Base-by-base conservation (phyloP, 2,113 vertebrate species). In the Circaetus cinerascens region DNA sequence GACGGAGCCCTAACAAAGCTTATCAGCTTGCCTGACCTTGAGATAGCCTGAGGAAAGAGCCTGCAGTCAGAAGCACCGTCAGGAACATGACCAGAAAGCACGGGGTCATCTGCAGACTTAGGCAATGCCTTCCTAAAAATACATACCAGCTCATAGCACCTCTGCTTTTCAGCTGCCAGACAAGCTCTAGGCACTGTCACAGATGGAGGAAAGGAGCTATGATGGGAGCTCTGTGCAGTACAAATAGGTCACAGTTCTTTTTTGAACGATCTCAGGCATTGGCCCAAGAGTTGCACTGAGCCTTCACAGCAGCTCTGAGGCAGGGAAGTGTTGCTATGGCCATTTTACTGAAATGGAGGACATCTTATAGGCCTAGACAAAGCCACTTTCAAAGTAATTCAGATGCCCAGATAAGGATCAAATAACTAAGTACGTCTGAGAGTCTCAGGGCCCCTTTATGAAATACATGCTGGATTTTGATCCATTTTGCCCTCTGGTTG, bases 11-110 rank as follows among this genome's bases (percentile, higher is more conserved):
- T 79, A 81, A 82, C 57, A 72, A 55, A 94, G 73, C 38, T 93
- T 94, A 93, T 89, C 91, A 85, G 87, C n/a, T 43, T n/a, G 71
- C 34, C 69, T 45, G 77, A 95, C 88, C 87, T 76, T 76, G 81
- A 91, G 84, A 76, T 32, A 46, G 87, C 91, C 81, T 41, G 22
- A 4, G 15, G 53, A 74, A 94, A 90, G 0, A 94, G 71, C 74
- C 69, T 2, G 8, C 50, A 88, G 89, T 18, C 78, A 92, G 51
- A 41, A 25, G 38, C 3, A 4, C 40, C 23, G 7, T 38, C 40
- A 88, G 57, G 55, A 95, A 69, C 62, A 57, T 0, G 3, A 51
- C 10, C 51, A 27, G 56, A 84, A 63, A 67, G 20, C 41, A 71
- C 1, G 0, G 62, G 84, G 77, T 90, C 63, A 83, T 83, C 92